These are phyloP conservation scores for Artibeus jamaicensis DNA, from an alignment of 2,797 vertebrate species.

Conservation along the genomic window DNA sequence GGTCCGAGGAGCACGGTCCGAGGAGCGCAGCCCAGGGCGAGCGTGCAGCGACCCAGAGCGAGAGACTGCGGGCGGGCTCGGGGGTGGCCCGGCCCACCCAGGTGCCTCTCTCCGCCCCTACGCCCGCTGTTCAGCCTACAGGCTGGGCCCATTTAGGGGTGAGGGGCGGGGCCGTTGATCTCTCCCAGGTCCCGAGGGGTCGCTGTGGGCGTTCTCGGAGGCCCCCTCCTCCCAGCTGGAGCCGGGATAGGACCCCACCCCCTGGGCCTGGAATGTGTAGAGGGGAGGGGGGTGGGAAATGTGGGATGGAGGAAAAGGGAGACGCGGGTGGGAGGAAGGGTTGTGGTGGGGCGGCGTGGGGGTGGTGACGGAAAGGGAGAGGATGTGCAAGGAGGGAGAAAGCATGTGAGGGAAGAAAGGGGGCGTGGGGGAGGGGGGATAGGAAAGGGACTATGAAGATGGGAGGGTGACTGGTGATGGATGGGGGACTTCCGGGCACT, in stretches of 20 bases:
- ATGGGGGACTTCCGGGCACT: neutral
- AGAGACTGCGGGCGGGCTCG: neutral
- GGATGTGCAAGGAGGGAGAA: neutral
- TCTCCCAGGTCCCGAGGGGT: neutral
- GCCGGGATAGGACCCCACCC: neutral
- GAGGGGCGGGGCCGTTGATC: no score
- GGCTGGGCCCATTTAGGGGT: neutral
- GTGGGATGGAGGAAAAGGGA: accelerated
- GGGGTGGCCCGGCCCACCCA: neutral
- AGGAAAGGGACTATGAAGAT: neutral
- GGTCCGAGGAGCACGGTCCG: neutral
- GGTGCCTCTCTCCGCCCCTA: neutral
- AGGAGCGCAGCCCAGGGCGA: slow-evolving; percentile 38
- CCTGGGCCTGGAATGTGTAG: neutral
- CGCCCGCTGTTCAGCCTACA: neutral
- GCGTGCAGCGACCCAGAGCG: neutral
- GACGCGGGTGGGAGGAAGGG: neutral
- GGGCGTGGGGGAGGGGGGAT: no score
- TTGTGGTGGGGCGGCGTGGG: neutral
- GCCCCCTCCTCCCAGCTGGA: neutral
- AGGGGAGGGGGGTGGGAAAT: neutral
- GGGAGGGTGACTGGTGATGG: no score
- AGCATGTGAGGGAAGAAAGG: accelerated
- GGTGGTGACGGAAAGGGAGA: neutral
- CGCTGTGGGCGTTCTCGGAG: neutral